Percentiles rank a stretch among this genome's conserved stretches.
Conservation (phyloP, 2,797 vertebrate genomes). For the Aphelocoma californica region DNA sequence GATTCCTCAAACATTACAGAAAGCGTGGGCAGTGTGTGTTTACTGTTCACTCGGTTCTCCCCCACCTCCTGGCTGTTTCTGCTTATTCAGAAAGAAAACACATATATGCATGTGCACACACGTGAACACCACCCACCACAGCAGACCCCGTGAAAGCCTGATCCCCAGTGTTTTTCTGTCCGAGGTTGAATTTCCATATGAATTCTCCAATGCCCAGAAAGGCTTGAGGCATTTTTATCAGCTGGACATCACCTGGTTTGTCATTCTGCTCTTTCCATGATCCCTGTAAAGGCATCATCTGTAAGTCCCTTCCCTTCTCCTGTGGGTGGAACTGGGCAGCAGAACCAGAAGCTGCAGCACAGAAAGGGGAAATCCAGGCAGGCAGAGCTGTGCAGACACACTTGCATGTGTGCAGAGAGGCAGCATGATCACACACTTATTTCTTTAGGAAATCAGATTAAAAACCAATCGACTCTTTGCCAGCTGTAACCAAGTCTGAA, state of each 20-base stretch:
- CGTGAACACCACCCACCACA: neutral
- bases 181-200: neutral
- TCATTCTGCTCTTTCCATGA: neutral
- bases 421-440: accelerated
- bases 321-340: neutral
- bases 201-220: neutral
- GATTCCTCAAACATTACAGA: neutral
- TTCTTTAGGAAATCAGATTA: constrained; percentile 36
- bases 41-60: neutral
- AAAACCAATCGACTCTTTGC: neutral
- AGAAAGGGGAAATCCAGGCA: neutral
- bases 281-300: neutral
- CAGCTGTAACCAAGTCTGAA: neutral
- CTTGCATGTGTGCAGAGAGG: neutral
- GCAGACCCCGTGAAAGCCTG: neutral
- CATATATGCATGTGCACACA: neutral
- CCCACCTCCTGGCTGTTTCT: neutral
- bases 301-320: neutral
- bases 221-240: neutral
- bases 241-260: accelerated
- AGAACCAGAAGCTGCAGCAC: neutral
- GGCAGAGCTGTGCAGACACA: neutral
- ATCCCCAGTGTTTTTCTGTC: neutral
- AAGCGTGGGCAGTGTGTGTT: neutral
- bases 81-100: neutral